Base-by-base conservation (phyloP, 1,140 invertebrate species). In the Zaprionus taronus region DNA sequence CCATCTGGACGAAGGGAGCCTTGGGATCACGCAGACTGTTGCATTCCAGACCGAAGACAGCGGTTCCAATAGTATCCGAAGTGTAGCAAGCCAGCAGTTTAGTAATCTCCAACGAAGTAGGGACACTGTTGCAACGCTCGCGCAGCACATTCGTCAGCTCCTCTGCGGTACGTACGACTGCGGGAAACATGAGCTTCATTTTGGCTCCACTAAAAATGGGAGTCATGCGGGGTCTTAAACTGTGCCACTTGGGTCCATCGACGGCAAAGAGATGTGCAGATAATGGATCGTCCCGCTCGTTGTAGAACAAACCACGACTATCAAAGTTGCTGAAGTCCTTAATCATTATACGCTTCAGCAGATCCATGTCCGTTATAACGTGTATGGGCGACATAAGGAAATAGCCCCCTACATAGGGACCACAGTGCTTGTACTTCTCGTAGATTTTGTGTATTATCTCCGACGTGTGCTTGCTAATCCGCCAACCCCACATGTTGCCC, bases 311-410 rank as follows among this genome's bases (percentile, higher is more conserved):
- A 0, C 93, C 93, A 11, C 93, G 93, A 76, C 94, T 93, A 24
- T 84, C 64, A 51, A 95, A 95, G 36, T 92, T 76, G 15, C 90
- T 72, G 62, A 95, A 95, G 80, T 95, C 94, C 78, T 94, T 94
- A 3, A 94, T 93, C 24, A 95, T 76, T 4, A 96, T 92, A 15
- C 93, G 83, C 79, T 95, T 95, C 0, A 96, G 93, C 0, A 96
- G 79, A n/a, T 95, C 93, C 15, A 94, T 93, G 84, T 96, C 94
- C 47, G 67, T 51, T 0, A 86, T 26, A 4, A 89, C 34, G 22
- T 63, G 74, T 1, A 56, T 34, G 1, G 72, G 74, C 9, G 26
- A 41, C 17, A 77, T 14, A 1, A 77, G 51, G 36, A 77, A 81
- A 41, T 77, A 85, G 2, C 69, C 31, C 0, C 85, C 85, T 7